These are phyloP conservation scores for Lacerta bilineata DNA, from an alignment of 2,797 vertebrate genomes.

Conservation along the genomic window DNA sequence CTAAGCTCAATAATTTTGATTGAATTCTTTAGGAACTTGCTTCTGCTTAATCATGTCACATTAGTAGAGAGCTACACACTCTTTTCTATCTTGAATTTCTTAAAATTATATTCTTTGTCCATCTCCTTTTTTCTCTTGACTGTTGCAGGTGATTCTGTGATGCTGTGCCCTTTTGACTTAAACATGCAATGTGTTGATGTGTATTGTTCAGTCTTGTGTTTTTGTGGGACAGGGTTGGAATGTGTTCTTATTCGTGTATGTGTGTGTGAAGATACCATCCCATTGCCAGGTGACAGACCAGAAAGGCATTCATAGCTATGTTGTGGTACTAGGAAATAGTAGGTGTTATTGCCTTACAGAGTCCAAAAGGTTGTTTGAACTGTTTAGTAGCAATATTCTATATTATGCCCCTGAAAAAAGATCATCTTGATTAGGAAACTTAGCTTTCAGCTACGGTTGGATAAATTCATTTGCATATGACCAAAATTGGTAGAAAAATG, in stretches of 20 bases:
- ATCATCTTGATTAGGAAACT: conserved; percentile 60
- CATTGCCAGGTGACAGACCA: not conserved
- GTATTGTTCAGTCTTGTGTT: not conserved
- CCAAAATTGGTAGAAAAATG: conserved; percentile 62
- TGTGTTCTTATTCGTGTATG: not conserved
- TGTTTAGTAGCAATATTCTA: conserved; percentile 53
- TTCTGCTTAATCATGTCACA: not conserved
- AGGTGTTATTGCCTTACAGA: conserved; percentile 46
- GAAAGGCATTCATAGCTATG: not conserved
- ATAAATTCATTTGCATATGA: conserved; percentile 70
- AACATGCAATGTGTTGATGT: too few relatives aligned
- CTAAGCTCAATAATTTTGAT: not conserved
- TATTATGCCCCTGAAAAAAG: conserved; percentile 45
- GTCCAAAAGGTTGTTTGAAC: conserved; percentile 48
- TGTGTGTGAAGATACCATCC: not conserved
- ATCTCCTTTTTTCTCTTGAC: not conserved
- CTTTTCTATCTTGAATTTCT: conserved; percentile 3
- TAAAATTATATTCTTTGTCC: not conserved
- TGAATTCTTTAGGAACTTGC: not conserved
- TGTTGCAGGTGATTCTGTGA: not conserved
- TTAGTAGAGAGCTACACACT: not conserved
- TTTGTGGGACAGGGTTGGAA: not conserved
- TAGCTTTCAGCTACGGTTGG: conserved; percentile 61
- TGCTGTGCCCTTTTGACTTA: not conserved
- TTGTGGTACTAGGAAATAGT: conserved; percentile 25